Base-by-base conservation (phyloP, 2,888 invertebrate genomes). In the Dilophus febrilis region DNA sequence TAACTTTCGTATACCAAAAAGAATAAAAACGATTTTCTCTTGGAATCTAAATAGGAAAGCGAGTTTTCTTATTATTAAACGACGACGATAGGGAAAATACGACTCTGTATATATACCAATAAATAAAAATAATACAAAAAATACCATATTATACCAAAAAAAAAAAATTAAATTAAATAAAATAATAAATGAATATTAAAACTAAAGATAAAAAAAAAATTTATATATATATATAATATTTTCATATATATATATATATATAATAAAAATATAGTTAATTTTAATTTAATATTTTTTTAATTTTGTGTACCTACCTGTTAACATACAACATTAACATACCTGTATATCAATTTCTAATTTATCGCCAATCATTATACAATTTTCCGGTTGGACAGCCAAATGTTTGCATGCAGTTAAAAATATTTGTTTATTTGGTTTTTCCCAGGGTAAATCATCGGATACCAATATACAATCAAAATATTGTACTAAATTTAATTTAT, bases 341-440 rank as follows among this genome's bases (percentile, higher is more conserved):
- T 77, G 71, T 52, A 88, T 85, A 60, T 88, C 88, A 29, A 87
- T 86, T 59, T 86, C 85, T 49, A 87, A 62, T 57, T 84, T 85
- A 57, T 88, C 88, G 35, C 87, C 87, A 53, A 86, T 77, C 85
- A 88, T 87, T 50, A 84, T 69, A 63, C 85, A 86, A 48, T 75
- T 71, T 40, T 70, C 64, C 1, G 86, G 80, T 54, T 75, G 69
- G 16, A 87, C 80, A 46, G 73, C 71, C 42, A 88, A 71, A 55
- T 71, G 70, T 53, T 74, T 72, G 64, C 84, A 86, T 26, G 85
- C 86, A 50, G 81, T 76, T 48, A 77, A 69, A 62, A 87, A 87
- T 60, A 87, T 86, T 56, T 77, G 71, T 48, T 77, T 71, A 56
- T 83, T 72, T 1, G 87, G 87, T 60, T 87, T 88, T 64, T 86